phyloP scores from a whole-genome alignment of 2,797 vertebrate genomes.

The Nannoperca obscura region DNA sequence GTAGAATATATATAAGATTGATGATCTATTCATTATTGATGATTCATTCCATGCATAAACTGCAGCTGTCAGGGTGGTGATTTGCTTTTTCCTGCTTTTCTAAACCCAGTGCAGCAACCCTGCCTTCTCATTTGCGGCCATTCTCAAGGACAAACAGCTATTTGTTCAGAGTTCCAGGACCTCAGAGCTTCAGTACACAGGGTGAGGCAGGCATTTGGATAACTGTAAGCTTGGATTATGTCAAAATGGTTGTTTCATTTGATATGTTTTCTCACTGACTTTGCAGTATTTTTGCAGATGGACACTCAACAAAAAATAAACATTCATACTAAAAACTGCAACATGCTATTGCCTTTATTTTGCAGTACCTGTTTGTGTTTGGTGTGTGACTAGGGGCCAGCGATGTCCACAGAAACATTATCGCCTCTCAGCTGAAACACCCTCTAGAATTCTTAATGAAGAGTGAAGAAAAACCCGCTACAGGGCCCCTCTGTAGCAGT shows the following conservation, averaged over 20 bases:
- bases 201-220: conserved; percentile 41
- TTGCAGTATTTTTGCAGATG: conserved; percentile 22
- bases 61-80: conserved; percentile 45
- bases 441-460: conserved; percentile 70
- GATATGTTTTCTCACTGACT: conserved; percentile 3
- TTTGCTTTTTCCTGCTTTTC: conserved; percentile 41
- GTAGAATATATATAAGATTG: conserved; percentile 2
- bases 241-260: conserved; percentile 37
- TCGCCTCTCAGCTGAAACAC: conserved; percentile 62
- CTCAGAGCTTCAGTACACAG: conserved; percentile 44
- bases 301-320: conserved; percentile 25
- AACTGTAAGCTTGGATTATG: conserved; percentile 42
- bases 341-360: conserved; percentile 25
- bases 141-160: conserved; percentile 76
- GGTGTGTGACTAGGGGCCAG: conserved; percentile 35
- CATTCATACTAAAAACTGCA: conserved; percentile 17
- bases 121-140: conserved; percentile 51
- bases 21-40: conserved; percentile 34
- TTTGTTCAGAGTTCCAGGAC: conserved; percentile 65
- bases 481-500: conserved; percentile 37
- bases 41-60: conserved; percentile 42
- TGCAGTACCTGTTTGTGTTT: conserved; percentile 26
- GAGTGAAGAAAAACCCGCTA: conserved; percentile 57
- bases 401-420: conserved; percentile 55
- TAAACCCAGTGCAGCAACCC: conserved; percentile 41